phyloP scores from a whole-genome alignment of 2,113 vertebrate species.

The Marcusenius ussheri region DNA sequence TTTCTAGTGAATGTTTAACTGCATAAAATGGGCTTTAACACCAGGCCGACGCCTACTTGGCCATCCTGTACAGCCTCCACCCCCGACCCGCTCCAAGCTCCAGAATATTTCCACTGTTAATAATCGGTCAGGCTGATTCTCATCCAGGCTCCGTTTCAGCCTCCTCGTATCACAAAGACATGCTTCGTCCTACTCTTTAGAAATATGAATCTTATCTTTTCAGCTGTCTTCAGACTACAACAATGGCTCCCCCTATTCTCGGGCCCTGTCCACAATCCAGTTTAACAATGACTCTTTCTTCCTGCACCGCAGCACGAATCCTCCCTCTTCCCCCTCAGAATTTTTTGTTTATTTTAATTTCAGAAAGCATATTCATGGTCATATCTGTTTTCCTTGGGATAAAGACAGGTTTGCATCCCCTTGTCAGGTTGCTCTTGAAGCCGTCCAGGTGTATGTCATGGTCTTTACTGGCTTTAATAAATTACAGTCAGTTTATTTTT shows the following conservation, averaged over 20 bases:
- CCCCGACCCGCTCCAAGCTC: not conserved
- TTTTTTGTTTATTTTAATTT: conserved; percentile 16
- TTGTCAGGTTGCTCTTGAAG: not conserved
- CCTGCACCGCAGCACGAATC: not conserved
- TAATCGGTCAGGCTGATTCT: conserved; percentile 18
- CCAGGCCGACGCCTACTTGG: conserved; percentile 10
- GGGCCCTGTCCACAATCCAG: conserved; percentile 21
- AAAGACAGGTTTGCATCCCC: not conserved
- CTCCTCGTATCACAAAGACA: conserved; percentile 34
- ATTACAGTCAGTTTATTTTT: not conserved
- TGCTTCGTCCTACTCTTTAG: conserved; percentile 35
- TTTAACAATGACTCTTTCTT: conserved; percentile 41
- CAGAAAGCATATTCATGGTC: conserved; percentile 20
- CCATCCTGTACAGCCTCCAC: not conserved
- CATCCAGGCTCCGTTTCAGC: conserved; percentile 29
- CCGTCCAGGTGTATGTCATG: not conserved
- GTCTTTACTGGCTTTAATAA: not conserved
- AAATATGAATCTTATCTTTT: conserved; percentile 46
- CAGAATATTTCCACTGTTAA: conserved; percentile 22
- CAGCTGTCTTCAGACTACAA: conserved; percentile 37
- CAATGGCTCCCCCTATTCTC: conserved; percentile 33
- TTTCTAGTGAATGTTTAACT: conserved; percentile 12
- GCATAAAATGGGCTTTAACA: conserved; percentile 13
- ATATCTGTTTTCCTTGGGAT: not conserved
- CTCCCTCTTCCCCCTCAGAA: conserved; percentile 1